Evolutionary conservation across 2,113 vertebrate species (phyloP).

Genomic region (Sander lucioperca): DNA sequence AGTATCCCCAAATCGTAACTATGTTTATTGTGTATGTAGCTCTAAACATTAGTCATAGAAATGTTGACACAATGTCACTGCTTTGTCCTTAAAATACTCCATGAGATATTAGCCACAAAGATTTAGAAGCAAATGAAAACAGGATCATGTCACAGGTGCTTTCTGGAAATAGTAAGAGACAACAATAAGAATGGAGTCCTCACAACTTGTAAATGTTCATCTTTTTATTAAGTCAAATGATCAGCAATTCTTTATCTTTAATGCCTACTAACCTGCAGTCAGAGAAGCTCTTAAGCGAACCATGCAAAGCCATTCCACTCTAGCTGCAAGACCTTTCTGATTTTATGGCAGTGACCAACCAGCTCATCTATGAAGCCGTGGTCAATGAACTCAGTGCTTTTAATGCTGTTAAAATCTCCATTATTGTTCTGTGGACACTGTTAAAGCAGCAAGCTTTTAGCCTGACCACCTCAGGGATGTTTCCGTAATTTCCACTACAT

Average conservation of each 20-base stretch:
- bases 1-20: not conserved
- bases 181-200: conserved; percentile 53
- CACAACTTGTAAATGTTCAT: conserved; percentile 46
- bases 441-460: conserved; percentile 46
- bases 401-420: conserved; percentile 53
- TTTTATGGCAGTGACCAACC: conserved; percentile 58
- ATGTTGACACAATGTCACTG: conserved; percentile 6
- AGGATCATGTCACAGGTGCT: not conserved
- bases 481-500: conserved; percentile 54
- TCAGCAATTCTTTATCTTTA: conserved; percentile 58
- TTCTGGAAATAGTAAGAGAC: not conserved
- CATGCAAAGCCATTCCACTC: conserved; percentile 78
- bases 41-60: not conserved
- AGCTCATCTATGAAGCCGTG: conserved; percentile 31
- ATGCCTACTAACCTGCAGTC: conserved; percentile 69
- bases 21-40: not conserved
- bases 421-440: conserved; percentile 26
- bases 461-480: conserved; percentile 32
- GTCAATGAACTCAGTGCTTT: conserved; percentile 57
- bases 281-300: conserved; percentile 65
- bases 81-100: not conserved
- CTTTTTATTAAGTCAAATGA: conserved; percentile 73
- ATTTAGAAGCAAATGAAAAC: not conserved
- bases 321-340: conserved; percentile 57
- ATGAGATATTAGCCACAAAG: not conserved